Conservation (phyloP, 1,140 invertebrate species). For the Helicoverpa armigera region DNA sequence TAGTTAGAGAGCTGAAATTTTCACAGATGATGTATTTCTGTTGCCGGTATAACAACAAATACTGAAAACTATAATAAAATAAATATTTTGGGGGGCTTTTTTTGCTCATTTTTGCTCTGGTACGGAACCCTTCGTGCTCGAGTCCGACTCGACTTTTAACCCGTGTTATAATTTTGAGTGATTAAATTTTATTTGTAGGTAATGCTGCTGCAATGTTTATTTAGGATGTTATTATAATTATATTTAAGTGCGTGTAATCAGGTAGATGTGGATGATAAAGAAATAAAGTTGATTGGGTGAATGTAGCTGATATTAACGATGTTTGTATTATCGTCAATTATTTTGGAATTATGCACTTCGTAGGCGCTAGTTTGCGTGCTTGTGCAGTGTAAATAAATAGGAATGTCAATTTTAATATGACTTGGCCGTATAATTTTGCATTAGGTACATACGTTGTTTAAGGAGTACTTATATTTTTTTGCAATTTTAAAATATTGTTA, state of each 20-base stretch:
- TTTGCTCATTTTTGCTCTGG: too few species aligned
- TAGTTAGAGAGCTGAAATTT: too few species aligned
- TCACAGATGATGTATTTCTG: too few species aligned
- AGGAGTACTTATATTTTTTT: too few species aligned
- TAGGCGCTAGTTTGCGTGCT: too few species aligned
- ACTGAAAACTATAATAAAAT: too few species aligned
- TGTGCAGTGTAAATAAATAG: background rate
- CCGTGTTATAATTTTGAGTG: background rate
- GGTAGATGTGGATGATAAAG: conserved; percentile 9
- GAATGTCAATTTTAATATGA: background rate
- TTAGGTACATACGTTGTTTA: background rate
- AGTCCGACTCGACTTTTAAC: too few species aligned
- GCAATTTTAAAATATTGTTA: too few species aligned
- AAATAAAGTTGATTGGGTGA: background rate
- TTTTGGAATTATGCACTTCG: background rate
- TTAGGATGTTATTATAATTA: conserved; percentile 4
- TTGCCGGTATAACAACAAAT: too few species aligned
- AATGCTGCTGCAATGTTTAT: background rate
- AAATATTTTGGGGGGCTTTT: too few species aligned
- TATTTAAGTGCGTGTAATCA: conserved; percentile 4
- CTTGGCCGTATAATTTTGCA: background rate
- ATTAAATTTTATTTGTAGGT: conserved; percentile 6
- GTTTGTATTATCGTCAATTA: conserved; percentile 22
- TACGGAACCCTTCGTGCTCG: too few species aligned
- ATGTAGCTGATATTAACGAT: background rate